Base-by-base conservation (phyloP, 2,113 vertebrate genomes). In the Pluvialis apricaria region DNA sequence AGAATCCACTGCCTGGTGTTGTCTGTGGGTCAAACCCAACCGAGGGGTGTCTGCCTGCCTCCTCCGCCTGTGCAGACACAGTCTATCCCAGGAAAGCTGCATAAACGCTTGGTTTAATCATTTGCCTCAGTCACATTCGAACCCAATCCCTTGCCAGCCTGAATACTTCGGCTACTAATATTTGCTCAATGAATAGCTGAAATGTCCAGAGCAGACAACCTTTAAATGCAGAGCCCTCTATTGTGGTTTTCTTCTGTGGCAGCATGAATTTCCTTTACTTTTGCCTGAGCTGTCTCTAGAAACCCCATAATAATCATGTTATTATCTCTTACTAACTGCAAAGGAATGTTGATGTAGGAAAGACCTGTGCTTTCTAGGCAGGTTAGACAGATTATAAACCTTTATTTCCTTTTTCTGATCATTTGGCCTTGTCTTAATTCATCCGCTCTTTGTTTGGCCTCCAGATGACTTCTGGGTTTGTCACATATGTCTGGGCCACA, bases 341-440 rank as follows among this genome's bases (percentile, higher is more conserved):
- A 31, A 65, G 94, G 93, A 96, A 96, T 95, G 93, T 85, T 79
- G 91, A 51, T 92, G 91, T 45, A 57, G 91, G 93, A 95, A 92
- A 49, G 87, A 34, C 66, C 40, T 47, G 93, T n/a, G 93, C 92
- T 96, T 96, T 96, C 90, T 17, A 97, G 96, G 96, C 87, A 95
- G 94, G 91, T 94, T 92, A 81, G 91, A 58, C 88, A 72, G 73
- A 88, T 85, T 65, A 72, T 52, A 49, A 96, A 85, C 57, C 54
- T 68, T 44, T 69, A 83, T 90, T 71, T 91, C 70, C 81, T 90
- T 90, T 85, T 82, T 60, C 83, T 47, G 90, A 73, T 75, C 38
- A 15, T 81, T 84, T 71, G 11, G 10, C 20, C 65, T 73, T 11
- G 4, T 55, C 75, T 85, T 34, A 42, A 72, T 71, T 82, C 34